phyloP scores from a whole-genome alignment of 2,797 vertebrate genomes.

The Natrix natrix region DNA sequence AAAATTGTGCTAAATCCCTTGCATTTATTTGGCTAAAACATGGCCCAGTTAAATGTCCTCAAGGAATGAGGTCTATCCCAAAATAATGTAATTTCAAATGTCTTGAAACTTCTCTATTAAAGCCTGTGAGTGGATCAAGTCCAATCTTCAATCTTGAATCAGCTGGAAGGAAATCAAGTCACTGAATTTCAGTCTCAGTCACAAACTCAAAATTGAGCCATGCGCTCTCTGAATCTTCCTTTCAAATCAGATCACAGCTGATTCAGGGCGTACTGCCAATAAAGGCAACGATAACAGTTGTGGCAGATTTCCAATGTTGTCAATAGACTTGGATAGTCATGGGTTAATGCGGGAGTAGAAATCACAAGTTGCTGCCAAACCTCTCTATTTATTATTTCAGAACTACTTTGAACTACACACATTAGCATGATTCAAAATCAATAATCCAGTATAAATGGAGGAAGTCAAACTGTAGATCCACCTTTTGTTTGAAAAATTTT shows the following conservation, averaged over 20 bases:
- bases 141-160: not conserved
- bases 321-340: not conserved
- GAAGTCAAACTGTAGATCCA: not conserved
- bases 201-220: not conserved
- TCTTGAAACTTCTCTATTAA: not conserved
- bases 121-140: not conserved
- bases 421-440: constrained; percentile 29
- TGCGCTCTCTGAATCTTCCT: not conserved
- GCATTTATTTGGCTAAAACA: not conserved
- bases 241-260: not conserved
- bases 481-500: constrained; percentile 30
- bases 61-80: not conserved
- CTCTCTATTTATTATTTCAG: constrained; percentile 18
- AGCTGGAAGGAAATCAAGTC: not conserved
- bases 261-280: not conserved
- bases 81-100: not conserved
- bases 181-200: not conserved
- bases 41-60: not conserved
- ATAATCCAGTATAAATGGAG: constrained; percentile 26
- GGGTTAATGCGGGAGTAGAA: constrained; percentile 2
- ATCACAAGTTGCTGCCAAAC: not conserved
- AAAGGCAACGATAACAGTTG: not conserved
- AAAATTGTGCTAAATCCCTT: not conserved
- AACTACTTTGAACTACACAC: constrained; percentile 15
- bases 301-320: not conserved